Conservation (phyloP, 2,888 invertebrate species). For the Cantharis lateralis region DNA sequence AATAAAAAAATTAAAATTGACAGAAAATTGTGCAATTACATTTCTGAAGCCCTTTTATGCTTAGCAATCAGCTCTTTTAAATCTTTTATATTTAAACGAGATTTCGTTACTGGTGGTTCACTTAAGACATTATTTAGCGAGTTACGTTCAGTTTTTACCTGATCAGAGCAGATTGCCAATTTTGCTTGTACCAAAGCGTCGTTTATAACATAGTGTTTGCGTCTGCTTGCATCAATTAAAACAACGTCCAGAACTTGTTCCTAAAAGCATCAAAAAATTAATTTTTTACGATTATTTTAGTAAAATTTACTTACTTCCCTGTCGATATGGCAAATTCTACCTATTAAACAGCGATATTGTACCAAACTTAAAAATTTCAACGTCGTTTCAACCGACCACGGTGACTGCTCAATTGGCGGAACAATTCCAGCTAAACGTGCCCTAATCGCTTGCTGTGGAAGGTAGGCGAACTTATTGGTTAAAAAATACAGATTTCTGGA, state of each 20-base stretch:
- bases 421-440: constrained; percentile 58
- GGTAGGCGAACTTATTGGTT: constrained; percentile 52
- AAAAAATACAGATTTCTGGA: constrained; percentile 49
- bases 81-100: background rate
- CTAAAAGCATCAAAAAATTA: constrained; percentile 22
- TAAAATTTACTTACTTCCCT: constrained; percentile 35
- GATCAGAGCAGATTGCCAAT: constrained; percentile 51
- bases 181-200: constrained; percentile 58
- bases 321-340: constrained; percentile 48
- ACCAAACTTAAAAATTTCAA: constrained; percentile 54
- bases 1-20: background rate
- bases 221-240: constrained; percentile 59
- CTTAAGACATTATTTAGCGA: background rate
- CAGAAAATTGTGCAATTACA: background rate
- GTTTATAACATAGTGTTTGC: constrained; percentile 59
- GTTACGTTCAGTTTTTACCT: constrained; percentile 40
- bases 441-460: constrained; percentile 61
- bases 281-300: background rate
- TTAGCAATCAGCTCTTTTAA: background rate
- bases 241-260: constrained; percentile 45
- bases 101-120: background rate
- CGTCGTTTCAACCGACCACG: constrained; percentile 58
- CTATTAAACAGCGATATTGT: constrained; percentile 52
- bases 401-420: constrained; percentile 50
- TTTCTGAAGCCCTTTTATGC: background rate